Conservation (phyloP, 2,888 invertebrate species). For the Cantharis rustica region DNA sequence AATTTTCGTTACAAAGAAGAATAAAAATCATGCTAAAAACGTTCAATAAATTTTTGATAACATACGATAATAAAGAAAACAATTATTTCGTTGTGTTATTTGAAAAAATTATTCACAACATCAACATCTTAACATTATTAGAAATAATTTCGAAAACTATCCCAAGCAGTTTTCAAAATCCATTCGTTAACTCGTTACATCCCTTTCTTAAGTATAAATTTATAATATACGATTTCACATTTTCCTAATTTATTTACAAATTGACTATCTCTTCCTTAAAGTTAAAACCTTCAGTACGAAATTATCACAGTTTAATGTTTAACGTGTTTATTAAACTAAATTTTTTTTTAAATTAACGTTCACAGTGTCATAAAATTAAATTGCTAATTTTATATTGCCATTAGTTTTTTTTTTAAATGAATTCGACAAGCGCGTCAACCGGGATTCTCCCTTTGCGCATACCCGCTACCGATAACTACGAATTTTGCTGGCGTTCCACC, state of each 20-base stretch:
- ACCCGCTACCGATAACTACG: not conserved
- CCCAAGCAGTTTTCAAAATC: constrained; percentile 10
- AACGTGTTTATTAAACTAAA: constrained; percentile 33
- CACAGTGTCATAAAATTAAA: constrained; percentile 3
- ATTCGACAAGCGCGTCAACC: not conserved
- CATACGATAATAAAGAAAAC: constrained; percentile 25
- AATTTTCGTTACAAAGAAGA: constrained; percentile 19
- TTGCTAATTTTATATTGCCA: constrained; percentile 2
- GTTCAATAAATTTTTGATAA: constrained; percentile 6
- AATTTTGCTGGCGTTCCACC: constrained; percentile 15
- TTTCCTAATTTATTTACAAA: constrained; percentile 47
- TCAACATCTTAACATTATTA: constrained; percentile 27
- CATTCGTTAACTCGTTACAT: constrained; percentile 19
- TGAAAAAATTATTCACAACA: constrained; percentile 27
- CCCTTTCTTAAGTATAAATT: constrained; percentile 28
- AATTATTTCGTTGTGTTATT: constrained; percentile 27
- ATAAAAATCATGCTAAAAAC: constrained; percentile 20
- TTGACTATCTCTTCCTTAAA: constrained; percentile 48
- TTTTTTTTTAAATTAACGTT: constrained; percentile 8
- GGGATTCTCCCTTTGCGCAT: not conserved
- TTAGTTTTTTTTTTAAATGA: not conserved
- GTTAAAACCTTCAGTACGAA: constrained; percentile 51
- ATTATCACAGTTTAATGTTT: constrained; percentile 54
- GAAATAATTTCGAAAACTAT: constrained; percentile 9
- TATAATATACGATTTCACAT: constrained; percentile 30